These are phyloP conservation scores for Radopholus similis DNA, from an alignment of 1,140 invertebrate genomes.

Conservation along the genomic window DNA sequence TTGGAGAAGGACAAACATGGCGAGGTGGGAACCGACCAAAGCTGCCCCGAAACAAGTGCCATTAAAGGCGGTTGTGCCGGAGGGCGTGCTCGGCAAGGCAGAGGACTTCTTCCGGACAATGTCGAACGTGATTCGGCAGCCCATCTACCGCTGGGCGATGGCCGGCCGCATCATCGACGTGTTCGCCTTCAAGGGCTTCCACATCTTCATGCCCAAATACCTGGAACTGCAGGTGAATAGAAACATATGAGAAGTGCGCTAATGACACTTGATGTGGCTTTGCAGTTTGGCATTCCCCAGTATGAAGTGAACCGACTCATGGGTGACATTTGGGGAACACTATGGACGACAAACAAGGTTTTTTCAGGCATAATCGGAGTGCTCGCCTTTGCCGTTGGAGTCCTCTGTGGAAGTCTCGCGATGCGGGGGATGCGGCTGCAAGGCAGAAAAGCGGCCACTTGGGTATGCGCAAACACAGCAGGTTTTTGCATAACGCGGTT, in stretches of 20 bases:
- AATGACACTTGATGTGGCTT: too few relatives aligned
- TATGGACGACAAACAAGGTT: not conserved
- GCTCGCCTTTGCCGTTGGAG: conserved; percentile 54
- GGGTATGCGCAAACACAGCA: conserved; percentile 18
- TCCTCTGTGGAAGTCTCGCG: conserved; percentile 39
- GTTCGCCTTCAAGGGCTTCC: conserved; percentile 57
- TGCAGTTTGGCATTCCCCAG: conserved; percentile 59
- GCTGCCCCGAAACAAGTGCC: too few relatives aligned
- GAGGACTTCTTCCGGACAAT: conserved; percentile 40
- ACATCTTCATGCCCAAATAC: conserved; percentile 59
- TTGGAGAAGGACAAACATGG: conserved; percentile 29
- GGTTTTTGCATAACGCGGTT: not conserved
- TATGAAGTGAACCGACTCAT: conserved; percentile 57
- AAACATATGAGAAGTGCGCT: too few relatives aligned
- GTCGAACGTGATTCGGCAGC: conserved; percentile 20
- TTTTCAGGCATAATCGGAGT: conserved; percentile 55
- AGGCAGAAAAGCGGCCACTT: conserved; percentile 51
- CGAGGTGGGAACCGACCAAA: not conserved
- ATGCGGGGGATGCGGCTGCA: conserved; percentile 45
- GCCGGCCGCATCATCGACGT: conserved; percentile 52
- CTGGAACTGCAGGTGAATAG: too few relatives aligned
- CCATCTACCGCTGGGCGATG: conserved; percentile 50
- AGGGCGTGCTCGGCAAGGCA: conserved; percentile 20
- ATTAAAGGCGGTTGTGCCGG: conserved; percentile 26
- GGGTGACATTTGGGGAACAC: conserved; percentile 28